phyloP scores from a whole-genome alignment of 2,113 vertebrate species.

The Corythaeola cristata region DNA sequence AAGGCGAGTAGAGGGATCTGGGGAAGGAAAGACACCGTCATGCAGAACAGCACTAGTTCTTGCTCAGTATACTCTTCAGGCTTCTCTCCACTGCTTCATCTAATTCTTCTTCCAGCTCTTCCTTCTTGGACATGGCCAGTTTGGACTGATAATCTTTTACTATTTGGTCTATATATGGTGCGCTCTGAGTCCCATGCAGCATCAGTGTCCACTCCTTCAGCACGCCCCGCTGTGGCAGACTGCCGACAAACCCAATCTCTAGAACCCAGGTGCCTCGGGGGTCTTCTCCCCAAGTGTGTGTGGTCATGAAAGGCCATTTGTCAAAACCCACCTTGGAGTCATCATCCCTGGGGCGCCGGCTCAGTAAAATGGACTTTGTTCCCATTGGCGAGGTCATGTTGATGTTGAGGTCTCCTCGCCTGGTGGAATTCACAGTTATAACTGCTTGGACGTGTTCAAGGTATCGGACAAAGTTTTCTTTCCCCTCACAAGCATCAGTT shows the following conservation, averaged over 20 bases:
- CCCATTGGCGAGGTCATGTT: conserved; percentile 99
- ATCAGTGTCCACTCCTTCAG: conserved; percentile 98
- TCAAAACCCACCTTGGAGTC: conserved; percentile 98
- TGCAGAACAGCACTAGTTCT: conserved; percentile 82
- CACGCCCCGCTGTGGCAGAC: conserved; percentile 84
- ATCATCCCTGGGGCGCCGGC: conserved; percentile 91
- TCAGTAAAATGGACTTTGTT: conserved; percentile 96
- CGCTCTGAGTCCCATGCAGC: conserved; percentile 97
- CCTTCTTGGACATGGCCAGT: conserved; percentile 99
- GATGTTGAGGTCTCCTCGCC: conserved; percentile 94
- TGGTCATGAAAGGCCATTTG: conserved; percentile 99
- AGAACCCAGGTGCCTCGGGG: conserved; percentile 94
- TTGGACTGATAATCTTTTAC: conserved; percentile 99
- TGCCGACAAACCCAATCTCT: conserved; percentile 89
- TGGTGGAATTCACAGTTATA: conserved; percentile 90
- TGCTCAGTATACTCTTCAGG: conserved; percentile 92
- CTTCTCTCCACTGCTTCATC: conserved; percentile 97
- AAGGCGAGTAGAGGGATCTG: conserved; percentile 30
- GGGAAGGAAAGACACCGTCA: conserved; percentile 65
- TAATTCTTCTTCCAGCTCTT: conserved; percentile 96
- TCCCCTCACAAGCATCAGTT: conserved; percentile 90
- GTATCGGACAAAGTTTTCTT: conserved; percentile 97
- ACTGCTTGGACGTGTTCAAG: conserved; percentile 97
- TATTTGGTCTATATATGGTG: conserved; percentile 98
- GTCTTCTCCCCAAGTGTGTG: conserved; percentile 98